Percentiles rank a stretch among this genome's conserved stretches.
Conservation (phyloP, 2,888 invertebrate species). For the Agrochola lota region DNA sequence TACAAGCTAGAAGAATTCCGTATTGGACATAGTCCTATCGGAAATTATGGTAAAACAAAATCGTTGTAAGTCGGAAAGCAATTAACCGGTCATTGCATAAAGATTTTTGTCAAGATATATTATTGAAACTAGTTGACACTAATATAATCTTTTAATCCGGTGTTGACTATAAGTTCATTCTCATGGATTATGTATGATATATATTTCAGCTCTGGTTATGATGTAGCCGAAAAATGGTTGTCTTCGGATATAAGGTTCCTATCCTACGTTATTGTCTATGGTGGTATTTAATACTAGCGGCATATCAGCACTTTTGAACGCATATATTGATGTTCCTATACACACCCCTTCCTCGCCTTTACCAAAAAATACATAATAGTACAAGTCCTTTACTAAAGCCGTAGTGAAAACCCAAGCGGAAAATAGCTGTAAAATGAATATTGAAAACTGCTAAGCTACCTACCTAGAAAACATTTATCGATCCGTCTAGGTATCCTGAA, state of each 20-base stretch:
- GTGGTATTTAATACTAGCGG: constrained; percentile 36
- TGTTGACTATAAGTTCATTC: constrained; percentile 5
- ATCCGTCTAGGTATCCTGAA: not conserved
- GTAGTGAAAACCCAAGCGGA: not conserved
- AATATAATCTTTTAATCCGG: not conserved
- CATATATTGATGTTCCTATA: not conserved
- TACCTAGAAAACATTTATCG: not conserved
- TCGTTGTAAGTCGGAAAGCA: not conserved
- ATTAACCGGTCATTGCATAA: not conserved
- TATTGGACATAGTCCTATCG: not conserved
- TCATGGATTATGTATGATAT: too few species aligned
- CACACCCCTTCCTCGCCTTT: not conserved
- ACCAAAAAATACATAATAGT: too few species aligned
- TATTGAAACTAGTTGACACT: constrained; percentile 2
- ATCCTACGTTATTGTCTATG: constrained; percentile 9
- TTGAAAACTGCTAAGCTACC: not conserved
- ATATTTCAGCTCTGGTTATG: not conserved
- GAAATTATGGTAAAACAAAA: not conserved
- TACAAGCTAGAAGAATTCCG: not conserved
- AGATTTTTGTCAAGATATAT: not conserved
- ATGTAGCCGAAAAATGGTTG: constrained; percentile 12
- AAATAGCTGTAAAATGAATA: constrained; percentile 10
- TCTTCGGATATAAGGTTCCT: not conserved
- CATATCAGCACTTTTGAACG: constrained; percentile 7
- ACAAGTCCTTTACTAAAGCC: not conserved